Evolutionary conservation across 2,113 vertebrate species (phyloP).

Genomic region (Narcine bancroftii): DNA sequence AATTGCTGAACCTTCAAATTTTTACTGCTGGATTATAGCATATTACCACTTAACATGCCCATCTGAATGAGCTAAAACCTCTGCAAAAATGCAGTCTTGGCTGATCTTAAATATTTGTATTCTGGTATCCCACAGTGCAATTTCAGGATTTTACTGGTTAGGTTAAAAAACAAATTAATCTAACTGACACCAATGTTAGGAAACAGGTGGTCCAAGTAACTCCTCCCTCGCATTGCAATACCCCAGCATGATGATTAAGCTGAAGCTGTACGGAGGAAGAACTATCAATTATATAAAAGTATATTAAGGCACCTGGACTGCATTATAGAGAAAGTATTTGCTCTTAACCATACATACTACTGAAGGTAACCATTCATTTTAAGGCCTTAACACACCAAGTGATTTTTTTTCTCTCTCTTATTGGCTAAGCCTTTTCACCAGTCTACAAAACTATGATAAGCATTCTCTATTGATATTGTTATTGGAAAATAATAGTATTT

Average conservation of each 20-base stretch:
- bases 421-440: not conserved
- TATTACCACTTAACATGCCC: not conserved
- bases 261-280: not conserved
- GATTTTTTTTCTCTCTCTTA: not conserved
- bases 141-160: not conserved
- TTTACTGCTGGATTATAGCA: not conserved
- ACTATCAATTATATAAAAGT: not conserved
- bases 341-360: not conserved
- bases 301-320: not conserved
- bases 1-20: not conserved
- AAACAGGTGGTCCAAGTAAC: constrained; percentile 13
- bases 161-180: constrained; percentile 17
- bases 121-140: constrained; percentile 31
- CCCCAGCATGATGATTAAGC: not conserved
- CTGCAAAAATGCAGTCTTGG: not conserved
- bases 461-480: not conserved
- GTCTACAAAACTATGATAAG: not conserved
- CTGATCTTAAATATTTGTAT: not conserved
- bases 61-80: not conserved
- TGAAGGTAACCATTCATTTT: not conserved
- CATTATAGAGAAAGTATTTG: not conserved
- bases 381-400: not conserved
- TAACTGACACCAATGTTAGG: constrained; percentile 16
- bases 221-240: not conserved
- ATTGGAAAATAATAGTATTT: not conserved